Percentiles rank a stretch among this genome's conserved stretches.
Conservation (phyloP, 2,888 invertebrate genomes). For the Perizoma flavofasciatum region DNA sequence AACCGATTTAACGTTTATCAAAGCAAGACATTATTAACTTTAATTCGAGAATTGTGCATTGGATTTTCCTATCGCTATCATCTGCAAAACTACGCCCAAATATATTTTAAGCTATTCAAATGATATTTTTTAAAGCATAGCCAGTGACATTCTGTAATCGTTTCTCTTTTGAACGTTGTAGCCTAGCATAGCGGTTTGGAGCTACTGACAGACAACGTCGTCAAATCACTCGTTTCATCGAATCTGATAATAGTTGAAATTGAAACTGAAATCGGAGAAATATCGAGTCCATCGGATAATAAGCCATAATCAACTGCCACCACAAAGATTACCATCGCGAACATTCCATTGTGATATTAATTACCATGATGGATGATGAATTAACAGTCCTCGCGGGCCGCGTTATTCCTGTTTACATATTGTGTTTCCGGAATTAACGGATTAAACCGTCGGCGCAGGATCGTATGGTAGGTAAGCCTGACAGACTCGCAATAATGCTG, state of each 20-base stretch:
- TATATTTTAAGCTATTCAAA: too few species aligned
- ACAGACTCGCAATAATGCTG: slow-evolving; percentile 32
- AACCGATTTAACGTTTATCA: too few species aligned
- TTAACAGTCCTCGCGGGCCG: slow-evolving; percentile 17
- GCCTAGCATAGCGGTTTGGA: too few species aligned
- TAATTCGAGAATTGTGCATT: too few species aligned
- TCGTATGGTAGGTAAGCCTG: slow-evolving; percentile 25
- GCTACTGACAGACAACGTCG: too few species aligned
- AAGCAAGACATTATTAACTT: too few species aligned
- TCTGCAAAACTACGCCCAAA: too few species aligned
- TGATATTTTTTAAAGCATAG: too few species aligned
- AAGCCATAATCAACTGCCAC: slow-evolving; percentile 10
- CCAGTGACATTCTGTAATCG: too few species aligned
- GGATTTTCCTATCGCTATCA: too few species aligned
- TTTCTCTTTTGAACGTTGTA: too few species aligned
- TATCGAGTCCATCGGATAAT: slow-evolving; percentile 2
- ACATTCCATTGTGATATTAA: slow-evolving; percentile 25
- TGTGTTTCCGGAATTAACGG: slow-evolving; percentile 44
- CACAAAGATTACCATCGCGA: slow-evolving; percentile 19
- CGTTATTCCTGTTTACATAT: slow-evolving; percentile 41
- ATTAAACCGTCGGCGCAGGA: slow-evolving; percentile 46
- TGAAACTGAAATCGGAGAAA: slow-evolving; percentile 2
- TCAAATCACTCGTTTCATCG: too few species aligned
- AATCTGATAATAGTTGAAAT: neutral
- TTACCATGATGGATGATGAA: slow-evolving; percentile 25